Percentiles rank a stretch among this genome's conserved stretches.
Conservation (phyloP, 30 jellyfish, hydroid and myxozoan genomes). For the Sanderia malayensis region DNA sequence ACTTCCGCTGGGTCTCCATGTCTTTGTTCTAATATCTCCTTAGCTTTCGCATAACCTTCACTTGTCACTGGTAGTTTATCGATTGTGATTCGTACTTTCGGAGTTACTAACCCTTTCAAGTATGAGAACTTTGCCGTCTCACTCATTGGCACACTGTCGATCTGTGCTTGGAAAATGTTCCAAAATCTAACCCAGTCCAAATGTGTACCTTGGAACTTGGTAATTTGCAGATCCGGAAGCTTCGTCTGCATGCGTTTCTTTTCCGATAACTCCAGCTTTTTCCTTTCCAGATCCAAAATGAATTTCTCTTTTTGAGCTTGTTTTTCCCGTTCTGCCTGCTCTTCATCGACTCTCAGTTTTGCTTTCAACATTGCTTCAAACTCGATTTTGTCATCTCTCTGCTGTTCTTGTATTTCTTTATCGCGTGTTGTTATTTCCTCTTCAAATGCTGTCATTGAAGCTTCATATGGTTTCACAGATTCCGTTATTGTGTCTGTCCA, state of each 20-base stretch:
- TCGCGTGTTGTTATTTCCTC: neutral
- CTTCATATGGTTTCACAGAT: neutral
- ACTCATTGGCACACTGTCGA: neutral
- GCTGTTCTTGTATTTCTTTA: too few relatives aligned
- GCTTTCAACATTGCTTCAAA: neutral
- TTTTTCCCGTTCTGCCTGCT: neutral
- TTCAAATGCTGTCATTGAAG: neutral
- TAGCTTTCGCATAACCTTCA: conserved; percentile 48
- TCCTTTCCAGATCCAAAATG: neutral
- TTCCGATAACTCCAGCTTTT: conserved; percentile 10
- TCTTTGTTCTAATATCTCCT: conserved; percentile 12
- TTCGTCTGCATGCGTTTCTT: neutral
- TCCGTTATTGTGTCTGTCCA: neutral
- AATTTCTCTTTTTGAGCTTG: conserved; percentile 1
- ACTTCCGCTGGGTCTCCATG: conserved; percentile 30
- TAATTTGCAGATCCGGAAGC: neutral
- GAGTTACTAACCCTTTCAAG: neutral
- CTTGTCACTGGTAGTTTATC: conserved; percentile 2
- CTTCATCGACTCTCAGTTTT: neutral
- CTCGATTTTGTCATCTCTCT: neutral
- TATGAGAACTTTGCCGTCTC: conserved; percentile 4
- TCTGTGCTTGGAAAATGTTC: neutral
- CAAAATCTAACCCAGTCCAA: neutral
- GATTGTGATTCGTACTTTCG: neutral
- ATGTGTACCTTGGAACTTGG: conserved; percentile 7